These are phyloP conservation scores for Willowsia nigromaculata DNA, from an alignment of 2,888 invertebrate species.

Conservation along the genomic window DNA sequence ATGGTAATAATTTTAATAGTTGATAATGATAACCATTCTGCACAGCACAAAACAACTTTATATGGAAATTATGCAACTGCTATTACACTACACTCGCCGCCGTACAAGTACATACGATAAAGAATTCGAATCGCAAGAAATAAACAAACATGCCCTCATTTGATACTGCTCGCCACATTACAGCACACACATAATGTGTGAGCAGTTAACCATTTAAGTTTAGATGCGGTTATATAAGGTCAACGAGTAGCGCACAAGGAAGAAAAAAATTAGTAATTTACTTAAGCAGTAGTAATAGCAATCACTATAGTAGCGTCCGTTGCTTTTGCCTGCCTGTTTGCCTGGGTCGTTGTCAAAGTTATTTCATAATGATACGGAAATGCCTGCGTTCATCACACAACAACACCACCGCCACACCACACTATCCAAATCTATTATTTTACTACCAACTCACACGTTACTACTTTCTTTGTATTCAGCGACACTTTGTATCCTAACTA, in stretches of 20 bases:
- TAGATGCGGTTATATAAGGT: slow-evolving; percentile 64
- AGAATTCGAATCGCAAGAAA: slow-evolving; percentile 36
- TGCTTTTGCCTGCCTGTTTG: background rate
- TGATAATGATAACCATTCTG: background rate
- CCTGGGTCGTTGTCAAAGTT: slow-evolving; percentile 70
- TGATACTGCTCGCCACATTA: slow-evolving; percentile 32
- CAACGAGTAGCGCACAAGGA: slow-evolving; percentile 50
- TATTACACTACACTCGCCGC: slow-evolving; percentile 13
- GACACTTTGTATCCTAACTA: background rate
- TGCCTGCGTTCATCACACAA: slow-evolving; percentile 35
- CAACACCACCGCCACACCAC: no score
- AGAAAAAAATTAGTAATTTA: slow-evolving; percentile 44
- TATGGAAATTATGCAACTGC: slow-evolving; percentile 60
- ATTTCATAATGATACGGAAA: slow-evolving; percentile 68
- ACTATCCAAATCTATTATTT: slow-evolving; percentile 11
- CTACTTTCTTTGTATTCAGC: background rate
- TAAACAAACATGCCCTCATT: slow-evolving; percentile 60
- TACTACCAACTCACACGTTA: background rate
- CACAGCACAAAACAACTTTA: slow-evolving; percentile 35
- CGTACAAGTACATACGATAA: background rate
- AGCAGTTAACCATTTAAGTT: slow-evolving; percentile 27
- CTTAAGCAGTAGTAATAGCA: background rate
- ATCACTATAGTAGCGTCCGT: background rate
- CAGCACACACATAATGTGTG: background rate
- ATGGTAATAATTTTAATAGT: slow-evolving; percentile 37